Evolutionary conservation across 2,888 invertebrate species (phyloP).

Genomic region (Trichogramma dendrolimi): DNA sequence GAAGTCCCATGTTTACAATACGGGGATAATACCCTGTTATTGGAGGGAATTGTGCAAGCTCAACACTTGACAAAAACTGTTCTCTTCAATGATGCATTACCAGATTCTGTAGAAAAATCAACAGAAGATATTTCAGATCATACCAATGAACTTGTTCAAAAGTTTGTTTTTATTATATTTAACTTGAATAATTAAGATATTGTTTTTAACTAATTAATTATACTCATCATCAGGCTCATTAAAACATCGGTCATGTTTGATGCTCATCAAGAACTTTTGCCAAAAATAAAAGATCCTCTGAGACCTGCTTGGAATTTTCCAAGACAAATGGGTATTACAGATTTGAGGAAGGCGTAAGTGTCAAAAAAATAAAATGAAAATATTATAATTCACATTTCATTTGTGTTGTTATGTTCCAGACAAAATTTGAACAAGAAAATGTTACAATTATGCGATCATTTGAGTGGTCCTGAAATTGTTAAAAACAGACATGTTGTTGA

Average conservation of each 20-base stretch:
- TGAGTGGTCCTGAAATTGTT: conserved; percentile 56
- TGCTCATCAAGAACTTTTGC: conserved; percentile 73
- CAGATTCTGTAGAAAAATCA: conserved; percentile 57
- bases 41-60: conserved; percentile 74
- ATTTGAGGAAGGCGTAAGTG: conserved; percentile 65
- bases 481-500: conserved; percentile 59
- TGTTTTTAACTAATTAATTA: conserved; percentile 11
- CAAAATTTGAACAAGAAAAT: conserved; percentile 64
- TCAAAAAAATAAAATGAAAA: not conserved
- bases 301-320: conserved; percentile 71
- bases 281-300: conserved; percentile 65
- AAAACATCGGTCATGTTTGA: conserved; percentile 69
- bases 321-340: conserved; percentile 71
- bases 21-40: conserved; percentile 61
- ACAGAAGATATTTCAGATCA: conserved; percentile 50
- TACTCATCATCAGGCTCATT: conserved; percentile 56
- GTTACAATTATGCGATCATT: conserved; percentile 65
- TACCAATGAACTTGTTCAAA: conserved; percentile 56
- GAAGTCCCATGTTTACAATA: conserved; percentile 59
- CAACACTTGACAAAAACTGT: conserved; percentile 77
- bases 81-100: conserved; percentile 60
- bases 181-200: not conserved
- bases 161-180: conserved; percentile 47
- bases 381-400: conserved; percentile 15
- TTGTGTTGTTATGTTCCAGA: conserved; percentile 54